Conservation (phyloP, 2,797 vertebrate species). For the Cyclopterus lumpus region DNA sequence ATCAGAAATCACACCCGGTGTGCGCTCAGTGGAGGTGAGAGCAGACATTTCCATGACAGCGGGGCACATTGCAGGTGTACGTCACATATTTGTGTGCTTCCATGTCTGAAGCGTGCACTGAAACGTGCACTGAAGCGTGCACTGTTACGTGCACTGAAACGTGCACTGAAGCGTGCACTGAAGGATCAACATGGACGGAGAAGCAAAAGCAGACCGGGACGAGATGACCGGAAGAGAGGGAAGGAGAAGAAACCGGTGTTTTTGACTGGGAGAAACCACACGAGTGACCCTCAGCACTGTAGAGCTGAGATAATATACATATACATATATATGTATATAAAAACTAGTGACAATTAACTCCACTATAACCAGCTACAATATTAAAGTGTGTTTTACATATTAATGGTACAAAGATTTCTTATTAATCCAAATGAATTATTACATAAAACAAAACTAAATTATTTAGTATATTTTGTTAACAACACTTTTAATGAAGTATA, state of each 20-base stretch:
- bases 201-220: conserved; percentile 5
- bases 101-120: no score
- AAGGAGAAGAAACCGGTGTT: not conserved
- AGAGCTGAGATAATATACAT: not conserved
- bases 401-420: not conserved
- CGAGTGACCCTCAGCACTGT: not conserved
- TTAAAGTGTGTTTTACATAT: not conserved
- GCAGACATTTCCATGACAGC: conserved; percentile 43
- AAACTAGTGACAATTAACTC: not conserved
- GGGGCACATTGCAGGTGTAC: no score
- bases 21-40: conserved; percentile 36
- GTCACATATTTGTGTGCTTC: no score
- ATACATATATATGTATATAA: not conserved
- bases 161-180: conserved; percentile 12
- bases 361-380: not conserved
- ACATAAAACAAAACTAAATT: not conserved
- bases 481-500: not conserved
- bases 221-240: not conserved
- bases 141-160: no score
- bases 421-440: not conserved
- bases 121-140: no score
- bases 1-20: conserved; percentile 33
- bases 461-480: not conserved
- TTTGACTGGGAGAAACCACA: not conserved
- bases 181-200: conserved; percentile 13